These are phyloP conservation scores for Caenorhabditis japonica DNA, from an alignment of 2,888 invertebrate species.

Conservation along the genomic window DNA sequence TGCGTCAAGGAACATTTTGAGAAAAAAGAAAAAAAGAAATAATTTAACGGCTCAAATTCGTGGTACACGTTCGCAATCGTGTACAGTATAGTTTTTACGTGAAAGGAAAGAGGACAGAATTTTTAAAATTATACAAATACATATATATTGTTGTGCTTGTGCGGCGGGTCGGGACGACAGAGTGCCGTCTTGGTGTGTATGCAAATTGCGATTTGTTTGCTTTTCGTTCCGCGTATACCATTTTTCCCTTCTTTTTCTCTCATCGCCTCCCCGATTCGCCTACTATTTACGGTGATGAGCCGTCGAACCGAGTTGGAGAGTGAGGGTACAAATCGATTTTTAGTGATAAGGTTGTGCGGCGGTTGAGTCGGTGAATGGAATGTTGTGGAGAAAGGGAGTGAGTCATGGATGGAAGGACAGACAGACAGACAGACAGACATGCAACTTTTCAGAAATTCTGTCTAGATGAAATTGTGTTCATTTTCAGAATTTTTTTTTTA, in stretches of 20 bases:
- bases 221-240: slow-evolving; percentile 43
- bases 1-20: slow-evolving; percentile 32
- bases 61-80: too few species aligned
- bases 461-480: too few species aligned
- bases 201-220: slow-evolving; percentile 52
- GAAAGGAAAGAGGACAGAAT: too few species aligned
- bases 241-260: too few species aligned
- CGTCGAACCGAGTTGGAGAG: neutral
- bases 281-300: slow-evolving; percentile 7
- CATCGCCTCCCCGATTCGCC: slow-evolving; percentile 1
- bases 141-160: slow-evolving; percentile 48
- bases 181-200: slow-evolving; percentile 31
- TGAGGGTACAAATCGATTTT: slow-evolving; percentile 29
- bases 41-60: too few species aligned
- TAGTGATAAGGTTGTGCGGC: slow-evolving; percentile 10
- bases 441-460: too few species aligned
- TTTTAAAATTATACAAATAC: too few species aligned
- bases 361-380: neutral
- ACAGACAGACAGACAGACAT: too few species aligned
- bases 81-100: too few species aligned
- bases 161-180: slow-evolving; percentile 18
- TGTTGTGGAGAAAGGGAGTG: neutral
- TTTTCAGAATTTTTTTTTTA: too few species aligned
- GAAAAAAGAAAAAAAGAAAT: too few species aligned
- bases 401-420: neutral